These are phyloP conservation scores for Phenganax subtilis DNA, from an alignment of 92 coral and sea anemone genomes.

Conservation along the genomic window DNA sequence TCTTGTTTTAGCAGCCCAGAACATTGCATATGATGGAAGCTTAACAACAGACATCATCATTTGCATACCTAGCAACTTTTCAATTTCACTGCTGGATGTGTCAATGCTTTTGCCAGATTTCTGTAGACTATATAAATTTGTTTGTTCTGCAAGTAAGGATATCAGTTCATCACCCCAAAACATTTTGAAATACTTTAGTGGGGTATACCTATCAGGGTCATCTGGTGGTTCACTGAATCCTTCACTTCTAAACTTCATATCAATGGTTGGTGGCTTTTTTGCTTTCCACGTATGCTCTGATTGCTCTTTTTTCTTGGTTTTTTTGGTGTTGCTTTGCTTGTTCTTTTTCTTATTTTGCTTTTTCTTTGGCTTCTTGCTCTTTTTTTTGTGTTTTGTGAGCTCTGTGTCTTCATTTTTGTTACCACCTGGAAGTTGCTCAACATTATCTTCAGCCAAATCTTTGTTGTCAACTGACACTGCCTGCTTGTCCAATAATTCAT, in stretches of 20 bases:
- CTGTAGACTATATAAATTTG: constrained; percentile 5
- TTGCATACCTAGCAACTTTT: constrained; percentile 31
- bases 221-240: constrained; percentile 37
- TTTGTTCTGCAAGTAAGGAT: background rate
- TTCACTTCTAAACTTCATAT: constrained; percentile 11
- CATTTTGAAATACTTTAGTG: constrained; percentile 28
- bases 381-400: background rate
- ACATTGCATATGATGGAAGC: constrained; percentile 9
- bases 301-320: constrained; percentile 3
- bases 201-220: constrained; percentile 26
- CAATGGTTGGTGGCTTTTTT: constrained; percentile 2
- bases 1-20: background rate
- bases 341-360: constrained; percentile 3
- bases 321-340: too few species aligned
- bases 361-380: background rate
- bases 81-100: constrained; percentile 33
- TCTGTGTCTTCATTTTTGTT: too few species aligned
- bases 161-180: constrained; percentile 37
- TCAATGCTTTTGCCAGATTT: constrained; percentile 29
- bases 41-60: constrained; percentile 7
- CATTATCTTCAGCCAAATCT: background rate
- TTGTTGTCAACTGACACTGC: background rate
- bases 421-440: too few species aligned
- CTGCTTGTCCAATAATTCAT: background rate
- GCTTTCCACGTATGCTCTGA: background rate